A percentile compares a stretch with the other conserved stretches of the same genome.
phyloP scores from a whole-genome alignment of 2,113 vertebrate genomes.

The Furnarius figulus region DNA sequence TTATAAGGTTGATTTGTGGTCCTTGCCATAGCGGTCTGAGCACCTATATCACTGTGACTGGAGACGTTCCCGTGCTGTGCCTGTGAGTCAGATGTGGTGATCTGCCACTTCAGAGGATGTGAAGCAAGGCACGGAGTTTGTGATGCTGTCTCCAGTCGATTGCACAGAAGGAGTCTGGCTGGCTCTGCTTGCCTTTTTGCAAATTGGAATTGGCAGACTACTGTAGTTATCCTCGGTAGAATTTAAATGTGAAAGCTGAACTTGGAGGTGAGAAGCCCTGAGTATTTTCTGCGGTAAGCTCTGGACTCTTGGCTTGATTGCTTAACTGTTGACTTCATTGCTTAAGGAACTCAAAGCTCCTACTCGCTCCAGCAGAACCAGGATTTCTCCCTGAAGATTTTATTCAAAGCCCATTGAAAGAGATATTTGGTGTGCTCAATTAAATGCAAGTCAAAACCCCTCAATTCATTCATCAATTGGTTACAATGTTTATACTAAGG shows the following conservation, averaged over 20 bases:
- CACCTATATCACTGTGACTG: not conserved
- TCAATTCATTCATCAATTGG: not conserved
- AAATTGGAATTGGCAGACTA: slow-evolving; percentile 19
- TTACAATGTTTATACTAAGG: not conserved
- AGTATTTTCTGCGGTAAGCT: not conserved
- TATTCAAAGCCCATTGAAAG: not conserved
- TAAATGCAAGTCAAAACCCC: not conserved
- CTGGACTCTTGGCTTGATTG: not conserved
- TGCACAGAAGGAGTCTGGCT: slow-evolving; percentile 42
- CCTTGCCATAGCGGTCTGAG: not conserved
- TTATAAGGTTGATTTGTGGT: not conserved
- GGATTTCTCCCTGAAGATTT: slow-evolving; percentile 6
- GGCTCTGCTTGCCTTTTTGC: not conserved
- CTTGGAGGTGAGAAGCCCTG: slow-evolving; percentile 31
- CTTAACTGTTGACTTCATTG: slow-evolving; percentile 14
- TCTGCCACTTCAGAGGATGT: not conserved
- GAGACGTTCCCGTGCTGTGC: not conserved
- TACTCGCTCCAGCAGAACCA: not conserved
- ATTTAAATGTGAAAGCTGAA: slow-evolving; percentile 48
- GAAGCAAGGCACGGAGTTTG: not conserved
- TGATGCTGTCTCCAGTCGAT: not conserved
- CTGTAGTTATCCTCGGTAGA: slow-evolving; percentile 10
- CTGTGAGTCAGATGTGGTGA: not conserved
- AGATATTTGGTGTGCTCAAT: not conserved
- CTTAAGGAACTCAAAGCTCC: slow-evolving; percentile 4